Percentiles rank a stretch among this genome's conserved stretches.
These are phyloP conservation scores for Brachyistius frenatus DNA, from an alignment of 2,113 vertebrate species.

Conservation along the genomic window DNA sequence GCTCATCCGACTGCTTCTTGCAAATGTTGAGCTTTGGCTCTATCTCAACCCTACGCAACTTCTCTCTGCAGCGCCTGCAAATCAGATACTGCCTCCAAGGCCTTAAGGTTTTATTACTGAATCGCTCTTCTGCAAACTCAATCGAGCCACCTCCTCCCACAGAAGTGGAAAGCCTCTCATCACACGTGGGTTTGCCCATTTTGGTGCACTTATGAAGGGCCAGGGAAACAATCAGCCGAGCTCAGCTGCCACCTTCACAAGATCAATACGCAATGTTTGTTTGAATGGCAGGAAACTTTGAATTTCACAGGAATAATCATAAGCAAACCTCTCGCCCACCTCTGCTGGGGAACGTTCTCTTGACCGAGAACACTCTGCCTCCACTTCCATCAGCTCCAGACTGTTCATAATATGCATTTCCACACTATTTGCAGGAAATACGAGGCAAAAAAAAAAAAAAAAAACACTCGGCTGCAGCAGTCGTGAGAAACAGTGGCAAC, in stretches of 20 bases:
- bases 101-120: conserved; percentile 68
- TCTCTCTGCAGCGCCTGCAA: conserved; percentile 36
- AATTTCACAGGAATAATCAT: conserved; percentile 34
- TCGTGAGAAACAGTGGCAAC: background rate
- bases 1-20: conserved; percentile 23
- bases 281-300: conserved; percentile 30
- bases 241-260: background rate
- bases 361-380: background rate
- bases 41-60: conserved; percentile 1
- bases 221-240: conserved; percentile 32
- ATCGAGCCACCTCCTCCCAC: conserved; percentile 48
- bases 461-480: background rate
- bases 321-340: conserved; percentile 9
- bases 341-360: background rate
- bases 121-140: conserved; percentile 56
- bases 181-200: conserved; percentile 8
- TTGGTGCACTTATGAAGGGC: conserved; percentile 17
- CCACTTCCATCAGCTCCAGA: background rate
- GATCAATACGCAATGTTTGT: conserved; percentile 37
- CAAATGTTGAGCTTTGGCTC: conserved; percentile 18
- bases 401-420: background rate
- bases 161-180: conserved; percentile 20
- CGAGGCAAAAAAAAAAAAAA: background rate
- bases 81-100: conserved; percentile 63
- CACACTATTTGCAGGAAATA: background rate